Conservation (phyloP, 2,888 invertebrate genomes). For the Dynastes hyllus region DNA sequence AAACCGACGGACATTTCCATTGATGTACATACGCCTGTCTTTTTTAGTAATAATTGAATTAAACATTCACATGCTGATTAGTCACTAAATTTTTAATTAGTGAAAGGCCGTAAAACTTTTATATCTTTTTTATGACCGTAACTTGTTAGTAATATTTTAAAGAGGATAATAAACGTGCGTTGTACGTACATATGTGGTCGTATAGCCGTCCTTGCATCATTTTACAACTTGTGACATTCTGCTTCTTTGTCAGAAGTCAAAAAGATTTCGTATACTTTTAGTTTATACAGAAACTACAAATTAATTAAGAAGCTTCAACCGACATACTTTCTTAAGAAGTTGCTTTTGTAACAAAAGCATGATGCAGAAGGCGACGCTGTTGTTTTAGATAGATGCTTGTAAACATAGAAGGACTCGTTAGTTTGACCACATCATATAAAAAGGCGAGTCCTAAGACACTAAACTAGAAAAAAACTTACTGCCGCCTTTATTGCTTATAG, state of each 20-base stretch:
- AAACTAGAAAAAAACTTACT: too few relatives aligned
- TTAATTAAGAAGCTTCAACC: neutral
- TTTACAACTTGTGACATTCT: conserved; percentile 28
- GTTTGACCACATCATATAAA: too few relatives aligned
- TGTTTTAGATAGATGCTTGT: too few relatives aligned
- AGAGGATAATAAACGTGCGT: conserved; percentile 18
- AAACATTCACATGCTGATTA: conserved; percentile 49
- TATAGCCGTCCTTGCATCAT: conserved; percentile 9
- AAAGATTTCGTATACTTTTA: neutral
- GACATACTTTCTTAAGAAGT: too few relatives aligned
- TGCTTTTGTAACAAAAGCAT: too few relatives aligned
- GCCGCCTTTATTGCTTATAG: too few relatives aligned
- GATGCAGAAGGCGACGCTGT: too few relatives aligned
- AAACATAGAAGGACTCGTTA: too few relatives aligned
- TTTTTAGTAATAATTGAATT: conserved; percentile 39
- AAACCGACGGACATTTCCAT: neutral
- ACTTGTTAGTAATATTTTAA: conserved; percentile 49
- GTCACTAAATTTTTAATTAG: conserved; percentile 53
- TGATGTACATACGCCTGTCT: neutral
- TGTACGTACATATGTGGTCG: neutral
- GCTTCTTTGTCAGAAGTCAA: conserved; percentile 17
- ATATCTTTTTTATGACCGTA: conserved; percentile 50
- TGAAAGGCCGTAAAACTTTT: conserved; percentile 52
- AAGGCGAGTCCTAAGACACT: too few relatives aligned
- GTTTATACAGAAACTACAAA: neutral